These are phyloP conservation scores for Rhadinocentrus ornatus DNA, from an alignment of 2,797 vertebrate species.

Conservation along the genomic window DNA sequence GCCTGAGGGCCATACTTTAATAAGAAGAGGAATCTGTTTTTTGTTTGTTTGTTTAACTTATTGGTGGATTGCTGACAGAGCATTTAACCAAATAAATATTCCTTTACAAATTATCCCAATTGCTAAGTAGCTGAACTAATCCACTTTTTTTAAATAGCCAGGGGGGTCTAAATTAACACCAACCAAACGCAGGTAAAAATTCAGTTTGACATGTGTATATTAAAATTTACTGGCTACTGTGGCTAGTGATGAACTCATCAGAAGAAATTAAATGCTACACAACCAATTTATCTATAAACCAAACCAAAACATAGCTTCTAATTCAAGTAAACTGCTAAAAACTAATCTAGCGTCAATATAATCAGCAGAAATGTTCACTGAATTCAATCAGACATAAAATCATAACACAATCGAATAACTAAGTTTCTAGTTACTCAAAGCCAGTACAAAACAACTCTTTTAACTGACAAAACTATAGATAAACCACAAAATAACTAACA, in stretches of 20 bases:
- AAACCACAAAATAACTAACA: background rate
- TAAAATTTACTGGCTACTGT: too few species aligned
- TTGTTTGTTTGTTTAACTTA: background rate
- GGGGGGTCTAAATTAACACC: too few species aligned
- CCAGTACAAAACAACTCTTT: background rate
- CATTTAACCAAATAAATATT: background rate
- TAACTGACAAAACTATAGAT: background rate
- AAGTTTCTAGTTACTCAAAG: background rate
- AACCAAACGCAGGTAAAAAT: too few species aligned
- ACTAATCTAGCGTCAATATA: too few species aligned
- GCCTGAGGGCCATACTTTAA: background rate
- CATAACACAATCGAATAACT: background rate
- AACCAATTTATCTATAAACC: background rate
- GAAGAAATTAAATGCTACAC: background rate
- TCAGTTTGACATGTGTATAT: too few species aligned
- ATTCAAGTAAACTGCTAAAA: too few species aligned
- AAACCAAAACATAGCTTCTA: too few species aligned
- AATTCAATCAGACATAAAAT: too few species aligned
- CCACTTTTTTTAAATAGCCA: too few species aligned
- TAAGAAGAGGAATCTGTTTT: background rate
- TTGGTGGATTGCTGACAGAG: background rate
- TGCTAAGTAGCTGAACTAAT: background rate
- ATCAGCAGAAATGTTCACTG: too few species aligned
- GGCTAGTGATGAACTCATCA: too few species aligned
- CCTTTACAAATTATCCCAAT: background rate